A percentile compares a stretch with the other conserved stretches of the same genome.
Evolutionary conservation across 2,888 invertebrate species (phyloP).

Genomic region (Smittia sp.): DNA sequence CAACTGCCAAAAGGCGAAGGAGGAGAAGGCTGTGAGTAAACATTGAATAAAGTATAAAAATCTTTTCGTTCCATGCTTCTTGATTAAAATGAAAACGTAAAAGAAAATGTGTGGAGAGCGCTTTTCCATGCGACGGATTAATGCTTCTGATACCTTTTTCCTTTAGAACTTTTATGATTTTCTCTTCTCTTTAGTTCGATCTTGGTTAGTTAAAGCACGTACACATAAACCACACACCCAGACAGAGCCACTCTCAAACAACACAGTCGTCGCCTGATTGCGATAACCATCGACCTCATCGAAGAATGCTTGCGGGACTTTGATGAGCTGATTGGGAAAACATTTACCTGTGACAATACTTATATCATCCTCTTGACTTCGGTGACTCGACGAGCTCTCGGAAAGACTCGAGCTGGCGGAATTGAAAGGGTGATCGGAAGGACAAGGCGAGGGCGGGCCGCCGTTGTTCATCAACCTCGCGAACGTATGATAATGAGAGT

Average conservation of each 20-base stretch:
- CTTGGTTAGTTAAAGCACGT: slow-evolving; percentile 1
- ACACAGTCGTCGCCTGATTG: not conserved
- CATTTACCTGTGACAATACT: slow-evolving; percentile 82
- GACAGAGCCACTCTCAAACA: not conserved
- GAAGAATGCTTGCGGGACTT: not conserved
- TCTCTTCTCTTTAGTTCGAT: not conserved
- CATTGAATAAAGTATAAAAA: not conserved
- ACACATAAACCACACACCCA: not conserved
- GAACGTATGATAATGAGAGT: slow-evolving; percentile 23
- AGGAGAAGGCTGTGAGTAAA: not conserved
- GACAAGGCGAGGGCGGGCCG: slow-evolving; percentile 75
- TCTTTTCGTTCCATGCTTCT: not conserved
- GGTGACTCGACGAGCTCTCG: slow-evolving; percentile 63
- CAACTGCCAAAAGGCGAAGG: not conserved
- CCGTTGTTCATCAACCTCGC: slow-evolving; percentile 35
- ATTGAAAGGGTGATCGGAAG: slow-evolving; percentile 84
- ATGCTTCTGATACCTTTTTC: not conserved
- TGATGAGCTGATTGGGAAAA: not conserved
- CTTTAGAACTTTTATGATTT: not conserved
- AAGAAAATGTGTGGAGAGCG: not conserved
- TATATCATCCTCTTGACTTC: slow-evolving; percentile 73
- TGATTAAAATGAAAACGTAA: not conserved
- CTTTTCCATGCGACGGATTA: slow-evolving; percentile 2
- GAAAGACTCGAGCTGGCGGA: slow-evolving; percentile 86
- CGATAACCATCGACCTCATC: not conserved